Base-by-base conservation (phyloP, 2,113 vertebrate species). In the Fregata magnificens region DNA sequence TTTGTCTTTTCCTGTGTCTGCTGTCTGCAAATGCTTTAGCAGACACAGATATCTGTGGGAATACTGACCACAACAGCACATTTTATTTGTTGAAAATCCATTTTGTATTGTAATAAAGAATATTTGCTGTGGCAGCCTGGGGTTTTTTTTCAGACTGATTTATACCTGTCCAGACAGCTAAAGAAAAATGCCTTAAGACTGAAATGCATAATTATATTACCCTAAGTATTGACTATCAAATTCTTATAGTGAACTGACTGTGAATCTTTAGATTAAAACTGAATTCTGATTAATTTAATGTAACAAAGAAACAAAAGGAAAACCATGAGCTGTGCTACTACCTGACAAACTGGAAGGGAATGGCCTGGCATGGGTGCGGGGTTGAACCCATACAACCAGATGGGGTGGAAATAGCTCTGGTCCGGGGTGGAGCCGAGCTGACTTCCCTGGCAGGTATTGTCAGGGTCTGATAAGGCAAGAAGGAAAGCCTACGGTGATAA, bases 71-170 rank as follows among this genome's bases (percentile, higher is more conserved):
- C 93, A 95, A 88, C 87, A 95, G 85, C 95, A 21, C 82, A 53
- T 96, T 95, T 92, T 94, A 95, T 93, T 96, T 90, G 92, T 76
- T 80, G 85, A 86, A 94, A 95, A 95, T 93, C 92, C 90, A 71
- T 94, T 94, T 96, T 92, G 74, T 88, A 82, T 90, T 93, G 90
- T 93, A 93, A 96, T 94, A 94, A 96, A 90, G 85, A 77, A 62
- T 79, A 95, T 95, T 92, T 93, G 74, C 85, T 86, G 44, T 92
- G 92, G 92, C 92, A 97, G 96, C 74, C 71, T 24, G 31, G 3
- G 10, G 18, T 44, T 1, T 58, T 49, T 56, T 47, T 32, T 15
- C 26, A 62, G 79, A 22, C 88, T 92, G 97, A 90, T 96, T 93
- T 94, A 92, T 94, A 92, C 88, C 85, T 95, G 85, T 36, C 87